Conservation (phyloP, 1,140 invertebrate species). For the Ceratoteleas bidentatus region DNA sequence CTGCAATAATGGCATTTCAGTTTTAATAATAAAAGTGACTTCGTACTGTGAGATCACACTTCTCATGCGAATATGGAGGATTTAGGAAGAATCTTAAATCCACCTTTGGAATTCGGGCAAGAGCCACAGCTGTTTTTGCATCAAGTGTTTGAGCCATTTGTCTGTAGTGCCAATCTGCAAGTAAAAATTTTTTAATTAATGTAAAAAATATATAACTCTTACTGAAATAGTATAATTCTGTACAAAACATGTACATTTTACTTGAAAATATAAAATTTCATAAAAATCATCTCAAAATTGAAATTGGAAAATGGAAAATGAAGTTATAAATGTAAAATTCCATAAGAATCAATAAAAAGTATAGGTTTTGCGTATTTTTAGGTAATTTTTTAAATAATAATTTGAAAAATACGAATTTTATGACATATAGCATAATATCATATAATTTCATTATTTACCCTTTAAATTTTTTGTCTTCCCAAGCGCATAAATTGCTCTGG, state of each 20-base stretch:
- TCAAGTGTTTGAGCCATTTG: slow-evolving; percentile 86
- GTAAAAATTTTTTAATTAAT: slow-evolving; percentile 12
- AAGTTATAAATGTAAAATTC: too few species aligned
- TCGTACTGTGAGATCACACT: slow-evolving; percentile 78
- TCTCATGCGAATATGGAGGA: slow-evolving; percentile 82
- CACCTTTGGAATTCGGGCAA: slow-evolving; percentile 83
- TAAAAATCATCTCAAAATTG: too few species aligned
- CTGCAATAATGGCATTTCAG: too few species aligned
- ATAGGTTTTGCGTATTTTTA: too few species aligned
- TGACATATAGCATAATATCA: too few species aligned
- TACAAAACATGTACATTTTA: too few species aligned
- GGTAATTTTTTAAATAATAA: too few species aligned
- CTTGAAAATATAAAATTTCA: too few species aligned
- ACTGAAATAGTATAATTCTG: too few species aligned
- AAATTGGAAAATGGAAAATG: too few species aligned
- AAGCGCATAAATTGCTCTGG: slow-evolving; percentile 72
- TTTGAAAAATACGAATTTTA: too few species aligned
- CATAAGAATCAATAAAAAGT: too few species aligned
- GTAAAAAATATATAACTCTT: neutral
- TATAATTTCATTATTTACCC: slow-evolving; percentile 71
- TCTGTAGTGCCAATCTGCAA: slow-evolving; percentile 84
- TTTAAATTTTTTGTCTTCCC: slow-evolving; percentile 74
- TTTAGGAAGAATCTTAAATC: slow-evolving; percentile 85
- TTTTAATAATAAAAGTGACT: slow-evolving; percentile 1
- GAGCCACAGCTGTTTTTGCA: slow-evolving; percentile 84